A percentile compares a stretch with the other conserved stretches of the same genome.
phyloP scores from a whole-genome alignment of 2,797 vertebrate species.

The Muscicapa comitata region DNA sequence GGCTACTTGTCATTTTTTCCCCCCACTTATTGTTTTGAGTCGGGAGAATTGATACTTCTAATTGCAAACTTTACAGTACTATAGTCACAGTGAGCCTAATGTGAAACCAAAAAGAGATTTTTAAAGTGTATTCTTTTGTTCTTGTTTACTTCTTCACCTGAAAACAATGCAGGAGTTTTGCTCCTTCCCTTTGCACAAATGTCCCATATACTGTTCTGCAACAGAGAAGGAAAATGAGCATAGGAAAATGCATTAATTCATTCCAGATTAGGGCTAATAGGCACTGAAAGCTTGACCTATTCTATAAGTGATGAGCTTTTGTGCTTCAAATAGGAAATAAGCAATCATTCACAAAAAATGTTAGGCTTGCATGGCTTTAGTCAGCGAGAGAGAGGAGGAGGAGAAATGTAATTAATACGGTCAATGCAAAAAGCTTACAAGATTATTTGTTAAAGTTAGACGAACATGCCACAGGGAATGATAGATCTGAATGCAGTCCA shows the following conservation, averaged over 20 bases:
- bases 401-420: neutral
- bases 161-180: neutral
- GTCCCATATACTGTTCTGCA: neutral
- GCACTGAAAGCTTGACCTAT: slow-evolving; percentile 32
- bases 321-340: slow-evolving; percentile 46
- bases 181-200: neutral
- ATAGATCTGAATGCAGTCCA: slow-evolving; percentile 37
- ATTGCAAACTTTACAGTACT: neutral
- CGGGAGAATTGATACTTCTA: neutral
- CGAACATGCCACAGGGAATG: slow-evolving; percentile 23
- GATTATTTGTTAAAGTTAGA: slow-evolving; percentile 47
- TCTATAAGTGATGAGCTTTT: slow-evolving; percentile 51
- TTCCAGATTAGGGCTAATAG: slow-evolving; percentile 30
- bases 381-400: neutral
- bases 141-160: neutral
- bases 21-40: neutral
- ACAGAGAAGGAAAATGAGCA: neutral
- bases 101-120: neutral
- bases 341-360: slow-evolving; percentile 38
- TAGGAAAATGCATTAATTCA: slow-evolving; percentile 13
- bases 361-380: neutral
- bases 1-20: slow-evolving; percentile 75
- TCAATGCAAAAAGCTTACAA: neutral
- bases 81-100: neutral
- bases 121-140: neutral